Base-by-base conservation (phyloP, 2,797 vertebrate species). In the Taeniopygia guttata region DNA sequence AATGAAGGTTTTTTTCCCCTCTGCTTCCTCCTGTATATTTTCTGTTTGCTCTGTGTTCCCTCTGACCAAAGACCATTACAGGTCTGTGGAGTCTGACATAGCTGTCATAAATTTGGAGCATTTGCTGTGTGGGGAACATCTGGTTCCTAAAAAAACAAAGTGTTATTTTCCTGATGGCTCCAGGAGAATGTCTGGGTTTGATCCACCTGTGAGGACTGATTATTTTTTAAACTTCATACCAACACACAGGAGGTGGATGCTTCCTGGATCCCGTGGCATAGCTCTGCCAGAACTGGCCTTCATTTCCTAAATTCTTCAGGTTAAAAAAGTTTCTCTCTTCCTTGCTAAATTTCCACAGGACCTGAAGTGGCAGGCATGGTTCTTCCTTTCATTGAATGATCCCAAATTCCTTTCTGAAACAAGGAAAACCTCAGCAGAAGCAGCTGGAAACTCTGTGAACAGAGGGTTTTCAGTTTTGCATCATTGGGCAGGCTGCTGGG, bases 171-270 rank as follows among this genome's bases (percentile, higher is more conserved):
- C 49, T 49, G 76, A 36, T 74, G 90, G 81, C 89, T 87, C 54
- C 43, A 58, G 87, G 36, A 88, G 70, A 58, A 93, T 40, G 77
- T 59, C 80, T 92, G 87, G 51, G 82, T 87, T 89, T 93, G 84
- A 95, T 59, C 89, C 93, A 93, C 82, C 91, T 89, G 89, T 84
- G 87, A 87, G 60, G 32, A 90, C 40, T 89, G 89, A 84, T 95
- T 96, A 94, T 94, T 94, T 96, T 94, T 93, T 23, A 87, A 84
- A 34, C 86, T 88, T 40, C 73, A 73, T n/a, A 49, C 43, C 69
- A 36, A 21, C 69, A 46, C 62, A 32, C 59, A 30, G 85, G 84
- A 88, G 66, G 79, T 52, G 51, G 79, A 69, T 66, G 46, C 49
- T 95, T 95, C 91, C 93, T 89, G 90, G 54, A 92, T 51, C 58